phyloP scores from a whole-genome alignment of 1,140 invertebrate species.

The Pseudomyrmex sp. region DNA sequence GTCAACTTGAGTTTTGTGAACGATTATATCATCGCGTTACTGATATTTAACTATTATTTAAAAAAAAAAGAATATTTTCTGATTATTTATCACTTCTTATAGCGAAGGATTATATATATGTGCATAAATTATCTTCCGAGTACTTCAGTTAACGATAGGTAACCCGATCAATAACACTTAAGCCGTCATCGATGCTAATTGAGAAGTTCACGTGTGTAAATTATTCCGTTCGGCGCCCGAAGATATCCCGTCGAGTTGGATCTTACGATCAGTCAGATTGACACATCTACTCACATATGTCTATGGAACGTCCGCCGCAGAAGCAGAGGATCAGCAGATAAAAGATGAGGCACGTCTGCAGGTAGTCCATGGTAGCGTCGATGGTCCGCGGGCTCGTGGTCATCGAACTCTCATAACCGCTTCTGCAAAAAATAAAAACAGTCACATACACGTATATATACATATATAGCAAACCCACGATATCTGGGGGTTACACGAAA shows the following conservation, averaged over 20 bases:
- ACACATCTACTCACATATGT: slow-evolving; percentile 83
- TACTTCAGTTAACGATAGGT: slow-evolving; percentile 6
- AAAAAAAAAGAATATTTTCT: too few relatives aligned
- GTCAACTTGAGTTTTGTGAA: neutral
- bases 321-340: slow-evolving; percentile 79
- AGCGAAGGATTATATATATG: too few relatives aligned
- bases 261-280: neutral
- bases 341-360: slow-evolving; percentile 80
- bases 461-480: neutral
- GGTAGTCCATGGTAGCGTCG: slow-evolving; percentile 81
- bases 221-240: neutral
- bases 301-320: slow-evolving; percentile 80
- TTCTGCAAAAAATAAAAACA: slow-evolving; percentile 76
- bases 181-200: neutral
- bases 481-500: neutral
- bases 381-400: slow-evolving; percentile 79
- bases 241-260: neutral
- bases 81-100: too few relatives aligned
- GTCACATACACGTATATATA: neutral
- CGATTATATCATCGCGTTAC: neutral
- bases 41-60: neutral
- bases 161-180: neutral
- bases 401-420: slow-evolving; percentile 84
- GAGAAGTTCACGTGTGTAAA: neutral
- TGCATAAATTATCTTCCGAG: too few relatives aligned